Percentiles rank a stretch among this genome's conserved stretches.
Evolutionary conservation across 2,113 vertebrate genomes (phyloP).

Genomic region (Cacatua alba): DNA sequence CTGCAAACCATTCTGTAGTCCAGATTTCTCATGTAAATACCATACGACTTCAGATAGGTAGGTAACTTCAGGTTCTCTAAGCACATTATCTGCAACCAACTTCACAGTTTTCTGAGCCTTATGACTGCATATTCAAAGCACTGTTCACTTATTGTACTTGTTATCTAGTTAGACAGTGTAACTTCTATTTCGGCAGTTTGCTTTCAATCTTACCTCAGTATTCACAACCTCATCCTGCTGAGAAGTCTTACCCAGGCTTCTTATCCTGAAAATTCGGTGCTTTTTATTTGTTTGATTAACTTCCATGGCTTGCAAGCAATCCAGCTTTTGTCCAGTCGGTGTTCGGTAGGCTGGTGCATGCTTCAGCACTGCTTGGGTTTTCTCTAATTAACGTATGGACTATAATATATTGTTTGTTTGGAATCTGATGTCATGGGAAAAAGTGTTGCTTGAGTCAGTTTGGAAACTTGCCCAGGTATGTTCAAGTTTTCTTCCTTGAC

Average conservation of each 20-base stretch:
- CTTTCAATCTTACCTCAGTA: constrained; percentile 40
- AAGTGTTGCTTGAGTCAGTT: constrained; percentile 35
- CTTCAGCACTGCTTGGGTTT: constrained; percentile 8
- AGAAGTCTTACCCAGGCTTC: constrained; percentile 15
- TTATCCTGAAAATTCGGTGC: constrained; percentile 20
- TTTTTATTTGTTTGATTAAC: constrained; percentile 26
- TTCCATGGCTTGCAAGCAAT: constrained; percentile 7
- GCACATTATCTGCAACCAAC: accelerated
- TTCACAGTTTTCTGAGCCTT: neutral
- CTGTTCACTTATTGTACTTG: neutral
- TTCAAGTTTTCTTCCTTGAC: constrained; percentile 54
- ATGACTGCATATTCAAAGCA: neutral
- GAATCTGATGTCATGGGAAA: constrained; percentile 65
- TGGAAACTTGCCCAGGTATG: constrained; percentile 55
- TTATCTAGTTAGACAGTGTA: neutral
- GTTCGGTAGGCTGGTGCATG: neutral
- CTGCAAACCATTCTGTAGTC: neutral
- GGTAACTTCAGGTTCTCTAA: neutral
- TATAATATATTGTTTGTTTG: constrained; percentile 57
- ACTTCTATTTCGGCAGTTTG: neutral
- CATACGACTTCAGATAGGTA: neutral
- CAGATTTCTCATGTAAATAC: neutral
- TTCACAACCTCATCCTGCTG: constrained; percentile 33
- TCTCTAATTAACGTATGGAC: constrained; percentile 36
- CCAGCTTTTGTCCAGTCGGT: neutral